Conservation (phyloP, 2,888 invertebrate genomes). For the Tricholauxania praeusta region DNA sequence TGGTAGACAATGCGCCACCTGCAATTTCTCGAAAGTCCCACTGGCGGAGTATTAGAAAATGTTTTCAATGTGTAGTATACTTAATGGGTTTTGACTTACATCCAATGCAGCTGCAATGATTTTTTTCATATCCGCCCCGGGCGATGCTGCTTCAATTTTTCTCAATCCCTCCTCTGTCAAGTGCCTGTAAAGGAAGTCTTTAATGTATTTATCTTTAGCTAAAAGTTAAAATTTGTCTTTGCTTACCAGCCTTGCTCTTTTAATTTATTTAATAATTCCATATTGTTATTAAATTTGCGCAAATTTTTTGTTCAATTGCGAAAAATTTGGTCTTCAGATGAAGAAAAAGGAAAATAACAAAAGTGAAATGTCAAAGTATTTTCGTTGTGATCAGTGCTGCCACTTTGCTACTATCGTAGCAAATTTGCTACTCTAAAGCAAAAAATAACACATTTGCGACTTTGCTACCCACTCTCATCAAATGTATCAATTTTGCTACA, state of each 20-base stretch:
- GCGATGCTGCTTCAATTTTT: constrained; percentile 71
- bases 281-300: constrained; percentile 53
- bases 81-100: constrained; percentile 71
- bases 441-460: no score
- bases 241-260: constrained; percentile 77
- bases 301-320: constrained; percentile 5
- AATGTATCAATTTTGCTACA: no score
- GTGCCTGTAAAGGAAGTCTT: constrained; percentile 72
- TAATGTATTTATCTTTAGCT: neutral
- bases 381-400: constrained; percentile 4
- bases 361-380: constrained; percentile 19
- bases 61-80: neutral
- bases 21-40: constrained; percentile 84
- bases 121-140: constrained; percentile 71
- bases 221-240: constrained; percentile 35
- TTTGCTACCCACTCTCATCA: no score
- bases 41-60: constrained; percentile 46
- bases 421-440: no score
- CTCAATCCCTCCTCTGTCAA: constrained; percentile 79
- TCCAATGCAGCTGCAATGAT: constrained; percentile 77
- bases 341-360: constrained; percentile 13
- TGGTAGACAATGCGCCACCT: constrained; percentile 77
- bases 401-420: no score
- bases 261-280: constrained; percentile 75
- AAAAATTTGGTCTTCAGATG: neutral